Conservation (phyloP, 1,140 invertebrate genomes). For the Eciton burchellii region DNA sequence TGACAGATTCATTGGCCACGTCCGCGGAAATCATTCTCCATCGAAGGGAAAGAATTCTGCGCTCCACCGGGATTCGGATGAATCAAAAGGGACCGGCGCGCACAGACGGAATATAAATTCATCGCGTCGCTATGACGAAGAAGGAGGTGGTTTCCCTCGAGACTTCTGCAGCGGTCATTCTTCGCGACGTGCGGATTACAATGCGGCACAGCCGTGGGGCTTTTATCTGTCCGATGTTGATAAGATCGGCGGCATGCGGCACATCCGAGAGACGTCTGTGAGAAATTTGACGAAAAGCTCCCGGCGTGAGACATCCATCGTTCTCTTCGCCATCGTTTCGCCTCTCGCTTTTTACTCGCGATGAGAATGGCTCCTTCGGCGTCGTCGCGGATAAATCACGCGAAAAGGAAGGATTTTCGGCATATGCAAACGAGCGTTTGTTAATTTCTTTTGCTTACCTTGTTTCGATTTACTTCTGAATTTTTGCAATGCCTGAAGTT, state of each 20-base stretch:
- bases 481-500: background rate
- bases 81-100: slow-evolving; percentile 29
- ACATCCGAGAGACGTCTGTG: background rate
- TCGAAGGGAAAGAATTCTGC: background rate
- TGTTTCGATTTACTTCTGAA: background rate
- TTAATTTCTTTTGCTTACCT: background rate
- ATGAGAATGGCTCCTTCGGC: background rate
- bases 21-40: background rate
- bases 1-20: slow-evolving; percentile 18
- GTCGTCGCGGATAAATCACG: background rate
- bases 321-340: background rate
- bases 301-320: background rate
- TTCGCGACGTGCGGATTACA: slow-evolving; percentile 39
- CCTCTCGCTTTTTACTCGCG: background rate
- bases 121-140: background rate
- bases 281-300: slow-evolving; percentile 18
- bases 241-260: background rate
- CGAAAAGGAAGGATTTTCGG: background rate
- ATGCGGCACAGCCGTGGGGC: slow-evolving; percentile 30
- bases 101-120: slow-evolving; percentile 40
- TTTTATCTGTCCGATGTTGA: slow-evolving; percentile 36
- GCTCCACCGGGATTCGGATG: slow-evolving; percentile 12
- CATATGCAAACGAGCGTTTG: background rate
- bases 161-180: slow-evolving; percentile 3
- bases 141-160: slow-evolving; percentile 16